Evolutionary conservation across 1,140 invertebrate genomes (phyloP).

Genomic region (Agrypnia vestita): DNA sequence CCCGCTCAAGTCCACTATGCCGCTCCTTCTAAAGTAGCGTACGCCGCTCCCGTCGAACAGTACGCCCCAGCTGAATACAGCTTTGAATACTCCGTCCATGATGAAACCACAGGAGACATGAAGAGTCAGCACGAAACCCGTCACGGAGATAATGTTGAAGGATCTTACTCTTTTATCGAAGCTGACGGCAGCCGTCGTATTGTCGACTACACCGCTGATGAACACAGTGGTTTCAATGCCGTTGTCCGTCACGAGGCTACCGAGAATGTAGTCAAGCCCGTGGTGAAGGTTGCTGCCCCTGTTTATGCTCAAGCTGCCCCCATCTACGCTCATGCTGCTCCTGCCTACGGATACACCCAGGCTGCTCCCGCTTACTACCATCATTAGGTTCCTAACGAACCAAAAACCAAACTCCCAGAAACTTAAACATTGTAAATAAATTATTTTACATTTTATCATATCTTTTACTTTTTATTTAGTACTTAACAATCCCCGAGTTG

Average conservation of each 20-base stretch:
- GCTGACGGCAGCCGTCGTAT: constrained; percentile 80
- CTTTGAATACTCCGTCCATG: constrained; percentile 73
- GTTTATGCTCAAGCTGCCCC: not conserved
- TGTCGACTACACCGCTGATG: constrained; percentile 83
- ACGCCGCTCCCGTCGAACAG: too few relatives aligned
- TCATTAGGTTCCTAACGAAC: constrained; percentile 52
- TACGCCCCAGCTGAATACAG: constrained; percentile 56
- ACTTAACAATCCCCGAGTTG: too few relatives aligned
- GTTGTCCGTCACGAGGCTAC: constrained; percentile 75
- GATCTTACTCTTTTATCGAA: constrained; percentile 75
- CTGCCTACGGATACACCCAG: constrained; percentile 41
- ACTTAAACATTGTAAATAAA: too few relatives aligned
- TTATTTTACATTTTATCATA: too few relatives aligned
- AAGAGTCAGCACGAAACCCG: constrained; percentile 76
- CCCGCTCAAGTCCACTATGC: constrained; percentile 54
- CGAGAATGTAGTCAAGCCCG: constrained; percentile 61
- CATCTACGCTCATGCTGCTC: too few relatives aligned
- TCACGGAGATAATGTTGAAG: constrained; percentile 75
- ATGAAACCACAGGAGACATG: constrained; percentile 68
- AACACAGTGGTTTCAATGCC: constrained; percentile 81
- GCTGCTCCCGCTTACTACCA: constrained; percentile 64
- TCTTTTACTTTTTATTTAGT: too few relatives aligned
- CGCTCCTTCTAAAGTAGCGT: too few relatives aligned
- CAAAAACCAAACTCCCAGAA: too few relatives aligned
- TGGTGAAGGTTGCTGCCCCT: constrained; percentile 62